These are phyloP conservation scores for Amyelois transitella DNA, from an alignment of 1,140 invertebrate species.

Conservation along the genomic window DNA sequence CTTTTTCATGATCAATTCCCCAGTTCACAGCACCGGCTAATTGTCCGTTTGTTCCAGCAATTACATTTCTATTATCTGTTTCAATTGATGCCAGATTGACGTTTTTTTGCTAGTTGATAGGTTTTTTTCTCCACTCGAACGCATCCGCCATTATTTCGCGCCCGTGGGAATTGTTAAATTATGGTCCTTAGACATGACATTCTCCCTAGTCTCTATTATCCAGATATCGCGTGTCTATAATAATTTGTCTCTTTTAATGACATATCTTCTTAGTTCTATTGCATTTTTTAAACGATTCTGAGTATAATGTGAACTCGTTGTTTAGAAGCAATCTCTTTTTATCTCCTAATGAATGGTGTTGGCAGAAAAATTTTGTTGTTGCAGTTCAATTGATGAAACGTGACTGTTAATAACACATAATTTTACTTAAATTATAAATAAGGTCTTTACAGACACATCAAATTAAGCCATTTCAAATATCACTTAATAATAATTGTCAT, in stretches of 20 bases:
- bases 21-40: not conserved
- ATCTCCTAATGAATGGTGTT: not conserved
- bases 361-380: not conserved
- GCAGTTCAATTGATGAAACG: not conserved
- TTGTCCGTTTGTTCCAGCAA: not conserved
- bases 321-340: not conserved
- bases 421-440: too few relatives aligned
- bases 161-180: conserved; percentile 1
- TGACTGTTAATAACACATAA: too few relatives aligned
- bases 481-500: too few relatives aligned
- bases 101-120: not conserved
- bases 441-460: too few relatives aligned
- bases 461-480: too few relatives aligned
- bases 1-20: not conserved
- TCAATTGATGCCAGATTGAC: not conserved
- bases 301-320: not conserved
- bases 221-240: not conserved
- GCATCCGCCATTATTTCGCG: conserved; percentile 1
- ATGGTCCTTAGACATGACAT: conserved; percentile 1
- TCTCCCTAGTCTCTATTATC: not conserved
- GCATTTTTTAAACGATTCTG: not conserved
- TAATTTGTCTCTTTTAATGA: conserved; percentile 5
- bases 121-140: not conserved
- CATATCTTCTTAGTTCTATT: not conserved
- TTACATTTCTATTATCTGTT: conserved; percentile 1